These are phyloP conservation scores for Ophion obscuratus DNA, from an alignment of 2,888 invertebrate genomes.

Conservation along the genomic window DNA sequence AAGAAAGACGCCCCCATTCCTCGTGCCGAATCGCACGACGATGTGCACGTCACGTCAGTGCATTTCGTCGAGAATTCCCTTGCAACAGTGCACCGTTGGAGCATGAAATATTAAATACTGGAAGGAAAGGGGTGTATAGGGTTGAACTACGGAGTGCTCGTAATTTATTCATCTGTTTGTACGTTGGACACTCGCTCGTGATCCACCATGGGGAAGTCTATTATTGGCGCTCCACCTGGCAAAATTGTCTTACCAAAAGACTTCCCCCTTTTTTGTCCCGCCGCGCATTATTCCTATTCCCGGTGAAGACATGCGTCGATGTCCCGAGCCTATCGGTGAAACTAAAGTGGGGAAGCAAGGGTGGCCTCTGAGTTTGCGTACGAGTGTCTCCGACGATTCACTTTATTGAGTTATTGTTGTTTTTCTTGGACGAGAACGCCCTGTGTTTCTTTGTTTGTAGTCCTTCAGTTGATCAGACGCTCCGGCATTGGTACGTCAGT, in stretches of 20 bases:
- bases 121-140: slow-evolving; percentile 4
- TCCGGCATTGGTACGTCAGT: background rate
- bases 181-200: slow-evolving; percentile 14
- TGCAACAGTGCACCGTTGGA: slow-evolving; percentile 15
- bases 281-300: background rate
- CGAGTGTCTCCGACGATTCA: background rate
- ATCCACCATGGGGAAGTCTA: slow-evolving; percentile 11
- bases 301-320: background rate
- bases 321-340: no score
- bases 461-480: background rate
- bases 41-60: slow-evolving; percentile 25
- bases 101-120: slow-evolving; percentile 44
- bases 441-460: background rate
- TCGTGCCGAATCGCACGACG: background rate
- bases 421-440: background rate
- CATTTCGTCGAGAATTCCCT: background rate
- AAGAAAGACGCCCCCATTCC: slow-evolving; percentile 2
- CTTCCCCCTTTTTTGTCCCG: slow-evolving; percentile 5
- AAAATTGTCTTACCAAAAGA: slow-evolving; percentile 25
- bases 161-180: slow-evolving; percentile 57
- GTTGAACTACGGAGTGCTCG: slow-evolving; percentile 11
- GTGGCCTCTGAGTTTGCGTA: slow-evolving; percentile 10
- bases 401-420: background rate
- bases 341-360: slow-evolving; percentile 1
- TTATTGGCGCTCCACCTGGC: slow-evolving; percentile 7